Percentiles rank a stretch among this genome's conserved stretches.
These are phyloP conservation scores for Albula goreensis DNA, from an alignment of 2,113 vertebrate genomes.

Conservation along the genomic window DNA sequence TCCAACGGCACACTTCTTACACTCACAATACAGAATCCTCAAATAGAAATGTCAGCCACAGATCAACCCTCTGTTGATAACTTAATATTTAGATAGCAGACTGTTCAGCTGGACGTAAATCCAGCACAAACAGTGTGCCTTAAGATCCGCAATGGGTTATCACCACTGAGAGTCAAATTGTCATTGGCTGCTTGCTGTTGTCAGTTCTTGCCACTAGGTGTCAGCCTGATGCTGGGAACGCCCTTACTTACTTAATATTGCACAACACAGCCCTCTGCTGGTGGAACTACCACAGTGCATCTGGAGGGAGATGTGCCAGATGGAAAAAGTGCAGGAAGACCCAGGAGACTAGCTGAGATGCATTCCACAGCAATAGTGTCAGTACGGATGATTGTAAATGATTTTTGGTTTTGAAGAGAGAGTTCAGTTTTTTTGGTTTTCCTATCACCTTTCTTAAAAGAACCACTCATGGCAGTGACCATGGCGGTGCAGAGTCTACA, in stretches of 20 bases:
- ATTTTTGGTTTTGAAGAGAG: neutral
- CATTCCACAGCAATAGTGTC: neutral
- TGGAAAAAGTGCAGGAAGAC: neutral
- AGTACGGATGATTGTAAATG: neutral
- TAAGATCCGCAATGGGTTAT: neutral
- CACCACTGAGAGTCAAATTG: neutral
- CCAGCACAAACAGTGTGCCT: neutral
- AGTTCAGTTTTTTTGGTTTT: no score
- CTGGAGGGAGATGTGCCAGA: neutral
- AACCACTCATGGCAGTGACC: no score
- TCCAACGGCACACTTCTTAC: no score
- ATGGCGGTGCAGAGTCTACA: no score
- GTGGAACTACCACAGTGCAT: neutral
- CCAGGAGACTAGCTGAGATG: neutral
- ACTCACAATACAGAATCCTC: neutral
- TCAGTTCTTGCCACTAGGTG: slow-evolving; percentile 31
- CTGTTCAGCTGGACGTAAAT: neutral
- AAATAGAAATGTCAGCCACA: neutral
- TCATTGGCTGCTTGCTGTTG: neutral
- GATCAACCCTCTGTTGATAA: neutral
- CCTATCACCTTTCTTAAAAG: no score
- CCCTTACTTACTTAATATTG: slow-evolving; percentile 23
- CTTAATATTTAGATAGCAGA: no score
- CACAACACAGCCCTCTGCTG: slow-evolving; percentile 18
- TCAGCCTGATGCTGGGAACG: slow-evolving; percentile 25